Evolutionary conservation across 1,140 invertebrate genomes (phyloP).

Genomic region (Planococcus citri): DNA sequence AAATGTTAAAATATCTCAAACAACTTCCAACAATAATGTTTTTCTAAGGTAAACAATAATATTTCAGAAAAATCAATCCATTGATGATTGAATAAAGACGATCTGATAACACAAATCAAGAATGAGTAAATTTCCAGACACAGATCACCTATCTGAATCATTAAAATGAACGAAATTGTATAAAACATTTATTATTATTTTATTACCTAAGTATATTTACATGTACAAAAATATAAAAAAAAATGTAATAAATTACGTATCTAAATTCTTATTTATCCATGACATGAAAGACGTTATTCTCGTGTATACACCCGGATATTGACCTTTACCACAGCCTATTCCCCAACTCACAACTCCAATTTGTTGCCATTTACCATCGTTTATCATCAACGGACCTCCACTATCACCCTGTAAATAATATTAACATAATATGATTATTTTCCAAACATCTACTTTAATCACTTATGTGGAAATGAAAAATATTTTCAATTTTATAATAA

Average conservation of each 20-base stretch:
- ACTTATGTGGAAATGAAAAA: not conserved
- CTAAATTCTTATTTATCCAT: conserved; percentile 63
- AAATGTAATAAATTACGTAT: conserved; percentile 33
- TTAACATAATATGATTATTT: conserved; percentile 15
- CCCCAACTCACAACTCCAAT: conserved; percentile 89
- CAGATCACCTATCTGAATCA: no score
- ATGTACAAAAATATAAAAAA: not conserved
- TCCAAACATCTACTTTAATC: not conserved
- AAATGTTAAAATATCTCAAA: no score
- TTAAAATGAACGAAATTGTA: no score
- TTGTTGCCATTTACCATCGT: conserved; percentile 62
- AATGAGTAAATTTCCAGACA: no score
- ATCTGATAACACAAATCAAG: no score
- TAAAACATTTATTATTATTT: no score
- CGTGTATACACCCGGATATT: conserved; percentile 81
- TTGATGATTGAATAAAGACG: no score
- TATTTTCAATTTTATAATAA: not conserved
- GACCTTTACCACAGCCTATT: conserved; percentile 79
- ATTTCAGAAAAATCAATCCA: no score
- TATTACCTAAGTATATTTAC: not conserved
- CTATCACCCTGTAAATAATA: conserved; percentile 63
- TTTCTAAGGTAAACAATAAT: no score
- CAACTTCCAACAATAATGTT: no score
- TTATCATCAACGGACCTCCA: conserved; percentile 76
- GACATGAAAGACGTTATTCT: conserved; percentile 57